Conservation (phyloP, 2,113 vertebrate genomes). For the Podarcis raffonei region DNA sequence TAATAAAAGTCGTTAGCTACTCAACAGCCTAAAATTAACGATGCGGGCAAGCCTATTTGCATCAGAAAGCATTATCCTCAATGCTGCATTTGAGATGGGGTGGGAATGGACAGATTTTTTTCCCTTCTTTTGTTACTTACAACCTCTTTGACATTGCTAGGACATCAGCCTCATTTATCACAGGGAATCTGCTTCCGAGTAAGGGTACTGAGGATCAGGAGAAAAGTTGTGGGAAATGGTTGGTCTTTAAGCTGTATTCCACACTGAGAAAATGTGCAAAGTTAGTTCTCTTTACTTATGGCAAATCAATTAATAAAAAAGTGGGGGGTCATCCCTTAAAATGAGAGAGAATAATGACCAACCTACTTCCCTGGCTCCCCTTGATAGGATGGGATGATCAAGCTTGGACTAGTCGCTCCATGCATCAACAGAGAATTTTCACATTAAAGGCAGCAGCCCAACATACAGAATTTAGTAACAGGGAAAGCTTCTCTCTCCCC, state of each 20-base stretch:
- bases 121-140: background rate
- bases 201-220: background rate
- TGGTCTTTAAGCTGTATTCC: background rate
- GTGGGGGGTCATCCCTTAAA: background rate
- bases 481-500: background rate
- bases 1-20: background rate
- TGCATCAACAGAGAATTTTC: background rate
- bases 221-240: no score
- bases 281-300: background rate
- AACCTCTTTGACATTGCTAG: background rate
- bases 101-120: background rate
- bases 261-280: background rate
- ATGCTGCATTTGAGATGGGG: background rate
- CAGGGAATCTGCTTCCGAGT: background rate
- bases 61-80: background rate
- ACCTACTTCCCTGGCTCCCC: background rate
- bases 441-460: background rate
- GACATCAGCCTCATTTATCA: background rate
- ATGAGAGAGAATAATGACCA: background rate
- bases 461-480: background rate
- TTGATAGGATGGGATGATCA: background rate
- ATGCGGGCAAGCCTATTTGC: background rate
- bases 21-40: background rate
- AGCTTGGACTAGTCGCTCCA: background rate
- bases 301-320: background rate